Percentiles rank a stretch among this genome's conserved stretches.
phyloP scores from a whole-genome alignment of 2,888 invertebrate species.

The Cheilosia grossa region DNA sequence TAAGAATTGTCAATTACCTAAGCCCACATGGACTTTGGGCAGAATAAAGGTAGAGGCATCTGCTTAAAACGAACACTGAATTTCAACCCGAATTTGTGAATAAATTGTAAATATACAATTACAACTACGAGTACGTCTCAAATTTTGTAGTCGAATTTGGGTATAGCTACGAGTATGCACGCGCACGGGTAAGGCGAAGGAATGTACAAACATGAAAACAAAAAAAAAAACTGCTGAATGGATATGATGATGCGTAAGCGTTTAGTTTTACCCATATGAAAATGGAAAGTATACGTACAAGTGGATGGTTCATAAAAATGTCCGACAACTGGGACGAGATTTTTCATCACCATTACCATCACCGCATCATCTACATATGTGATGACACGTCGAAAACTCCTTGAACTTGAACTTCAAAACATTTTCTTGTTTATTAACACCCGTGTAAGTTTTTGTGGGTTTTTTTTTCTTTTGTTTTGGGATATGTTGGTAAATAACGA shows the following conservation, averaged over 20 bases:
- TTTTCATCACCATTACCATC: no score
- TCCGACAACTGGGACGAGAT: background rate
- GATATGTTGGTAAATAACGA: constrained; percentile 67
- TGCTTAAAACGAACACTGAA: constrained; percentile 2
- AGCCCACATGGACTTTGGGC: constrained; percentile 66
- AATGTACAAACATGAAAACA: background rate
- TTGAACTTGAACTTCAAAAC: no score
- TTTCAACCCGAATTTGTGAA: background rate
- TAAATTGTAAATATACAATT: constrained; percentile 12
- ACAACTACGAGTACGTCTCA: background rate
- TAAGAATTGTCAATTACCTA: constrained; percentile 70
- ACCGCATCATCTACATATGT: no score
- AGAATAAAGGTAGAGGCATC: constrained; percentile 6
- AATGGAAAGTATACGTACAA: constrained; percentile 62
- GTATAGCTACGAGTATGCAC: no score
- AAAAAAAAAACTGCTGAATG: constrained; percentile 23
- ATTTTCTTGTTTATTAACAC: background rate
- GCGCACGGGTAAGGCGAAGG: background rate
- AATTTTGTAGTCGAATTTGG: no score
- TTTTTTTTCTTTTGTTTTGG: constrained; percentile 31
- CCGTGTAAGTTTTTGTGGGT: background rate
- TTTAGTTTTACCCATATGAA: constrained; percentile 48
- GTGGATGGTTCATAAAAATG: constrained; percentile 8
- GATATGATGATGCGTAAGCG: constrained; percentile 53
- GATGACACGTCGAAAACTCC: no score